Evolutionary conservation across 2,797 vertebrate genomes (phyloP), one percentile per base, ranked within the genome.

Genomic region (Sebastes vulpes): DNA sequence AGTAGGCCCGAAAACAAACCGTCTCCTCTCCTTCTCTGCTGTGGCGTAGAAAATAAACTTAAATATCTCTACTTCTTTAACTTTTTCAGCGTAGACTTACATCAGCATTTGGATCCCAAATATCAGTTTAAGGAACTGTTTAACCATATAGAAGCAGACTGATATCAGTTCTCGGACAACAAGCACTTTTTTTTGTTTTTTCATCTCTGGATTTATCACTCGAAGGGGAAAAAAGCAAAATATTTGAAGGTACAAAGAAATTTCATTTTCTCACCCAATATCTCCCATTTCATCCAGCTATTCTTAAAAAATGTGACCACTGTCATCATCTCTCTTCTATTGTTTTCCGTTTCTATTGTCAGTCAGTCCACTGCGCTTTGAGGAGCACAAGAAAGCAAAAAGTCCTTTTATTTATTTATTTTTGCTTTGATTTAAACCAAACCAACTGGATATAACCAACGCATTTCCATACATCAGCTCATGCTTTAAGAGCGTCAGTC

Each of bases 181-280:
- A 14, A 38, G 11, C 35, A 18, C 14, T 25, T 20, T 61, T 23
- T 23, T 21, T 63, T 42, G 12, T 63, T 63, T 25, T 56, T 56
- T 26, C 60, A 42, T 63, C 21, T 12, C 25, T 63, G 65, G 48
- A 72, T 20, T 4, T 0, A 53, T 61, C 10, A 38, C 38, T 42
- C 0, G 1, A 68, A 38, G 1, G 2, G 6, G 2, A 31, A 61
- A 59, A 59, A 50, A 35, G 4, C 1, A 2, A 35, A 42, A 8
- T 60, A 59, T 23, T 5, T 57, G 35, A 66, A 86, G 83, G 77
- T 89, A 83, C 21, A 61, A 6, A 71, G 6, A 57, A 60, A 56
- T 9, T 7, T 4, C 1, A 14, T 54, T 65, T 29, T 28, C 16
- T 56, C 20, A 16, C n/a, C 5, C 14, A 6, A 10, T 4, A 35